Evolutionary conservation across 2,113 vertebrate genomes (phyloP), one percentile per base, ranked within the genome.

Genomic region (Rhabdornis inornatus): DNA sequence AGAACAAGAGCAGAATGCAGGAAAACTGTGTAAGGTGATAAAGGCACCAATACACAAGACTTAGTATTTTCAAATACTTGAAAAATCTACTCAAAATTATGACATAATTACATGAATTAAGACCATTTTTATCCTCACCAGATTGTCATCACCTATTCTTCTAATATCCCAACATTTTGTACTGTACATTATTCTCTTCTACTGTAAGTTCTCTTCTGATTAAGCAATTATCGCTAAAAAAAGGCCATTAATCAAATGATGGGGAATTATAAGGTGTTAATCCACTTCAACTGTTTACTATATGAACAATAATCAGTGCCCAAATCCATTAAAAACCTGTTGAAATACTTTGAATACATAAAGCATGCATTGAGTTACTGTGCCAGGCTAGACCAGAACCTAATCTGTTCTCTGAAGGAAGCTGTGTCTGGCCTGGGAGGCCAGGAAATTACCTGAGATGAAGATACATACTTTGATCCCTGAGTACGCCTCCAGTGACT

Each of bases 401-500:
- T 60, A 22, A 64, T 24, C 24, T 25, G 8, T 19, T 61, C 31
- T 80, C 64, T 53, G 45, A 77, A 83, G 70, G 17, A 83, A 80
- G 9, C 21, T 60, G 13, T 85, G 22, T 21, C 59, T 52, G 30
- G 9, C 11, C 53, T 57, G 50, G 33, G 11, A 82, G 11, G 7
- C 13, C 25, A 31, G 72, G 21, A 94, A 82, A 79, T 22, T 2
- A 55, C 23, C 33, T 37, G 69, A 64, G 14, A 24, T 42, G 74
- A 87, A 42, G 35, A 47, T 0, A 0, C 7, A 35, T 6, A 23
- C 55, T 47, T 55, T 1, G 1, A 10, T 83, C 83, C 30, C 66
- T 0, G 0, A 28, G 28, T 49, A 17, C 11, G 3, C 7, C 61
- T 60, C 44, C 45, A 37, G 21, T 15, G 5, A 30, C 27, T 64